Percentiles rank a stretch among this genome's conserved stretches.
Evolutionary conservation across 2,888 invertebrate genomes (phyloP).

Genomic region (Cosmia pyralina): DNA sequence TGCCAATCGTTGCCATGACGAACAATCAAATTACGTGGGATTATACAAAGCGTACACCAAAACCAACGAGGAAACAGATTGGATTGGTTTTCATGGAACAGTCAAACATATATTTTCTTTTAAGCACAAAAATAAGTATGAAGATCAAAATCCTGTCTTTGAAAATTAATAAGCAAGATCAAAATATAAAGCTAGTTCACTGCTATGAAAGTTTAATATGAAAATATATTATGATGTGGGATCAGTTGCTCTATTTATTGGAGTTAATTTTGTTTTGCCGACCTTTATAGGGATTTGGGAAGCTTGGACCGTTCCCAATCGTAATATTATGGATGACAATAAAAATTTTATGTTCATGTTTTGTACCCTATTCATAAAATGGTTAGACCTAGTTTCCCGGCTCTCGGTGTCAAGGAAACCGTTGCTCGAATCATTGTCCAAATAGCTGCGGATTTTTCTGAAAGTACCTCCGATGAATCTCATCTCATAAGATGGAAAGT

Average conservation of each 20-base stretch:
- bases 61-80: not conserved
- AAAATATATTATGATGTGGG: constrained; percentile 29
- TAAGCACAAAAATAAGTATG: not conserved
- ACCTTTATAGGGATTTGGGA: constrained; percentile 64
- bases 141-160: not conserved
- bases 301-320: constrained; percentile 59
- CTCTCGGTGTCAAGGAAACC: constrained; percentile 1
- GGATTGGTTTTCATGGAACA: not conserved
- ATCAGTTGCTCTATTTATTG: constrained; percentile 58
- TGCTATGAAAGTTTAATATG: constrained; percentile 30
- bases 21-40: not conserved
- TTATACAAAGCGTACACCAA: not conserved
- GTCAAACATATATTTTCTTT: not conserved
- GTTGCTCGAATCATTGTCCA: not conserved
- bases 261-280: constrained; percentile 51
- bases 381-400: constrained; percentile 15
- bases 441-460: not conserved
- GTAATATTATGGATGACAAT: constrained; percentile 32
- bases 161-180: constrained; percentile 1
- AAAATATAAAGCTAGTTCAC: constrained; percentile 1
- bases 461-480: not conserved
- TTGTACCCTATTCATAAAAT: constrained; percentile 35
- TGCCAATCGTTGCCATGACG: not conserved
- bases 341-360: constrained; percentile 50
- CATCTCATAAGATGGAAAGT: not conserved